Evolutionary conservation across 2,888 invertebrate genomes (phyloP), one percentile per base, ranked within the genome.

Genomic region (Corythucha ciliata): DNA sequence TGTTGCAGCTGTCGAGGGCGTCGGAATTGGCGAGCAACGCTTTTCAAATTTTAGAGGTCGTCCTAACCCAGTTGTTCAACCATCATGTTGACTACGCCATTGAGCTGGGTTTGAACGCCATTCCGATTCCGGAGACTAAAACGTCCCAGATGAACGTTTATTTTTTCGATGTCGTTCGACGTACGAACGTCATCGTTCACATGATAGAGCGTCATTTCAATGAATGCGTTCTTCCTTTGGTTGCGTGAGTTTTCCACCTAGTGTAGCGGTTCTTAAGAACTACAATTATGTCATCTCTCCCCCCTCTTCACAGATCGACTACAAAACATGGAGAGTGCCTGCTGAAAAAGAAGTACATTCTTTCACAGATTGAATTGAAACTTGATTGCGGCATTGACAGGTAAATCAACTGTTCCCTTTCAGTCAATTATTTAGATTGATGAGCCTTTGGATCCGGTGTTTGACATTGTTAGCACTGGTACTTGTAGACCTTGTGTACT

Each of bases 1-100:
- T 57, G n/a, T 65, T 68, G 48, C 65, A 81, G 80, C 69, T 96
- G 2, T 94, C 93, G 3, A 80, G 79, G 52, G 72, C 79, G 2
- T 77, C 79, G 45, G 92, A 94, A 59, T 67, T 85, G 26, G 75
- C 91, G 0, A 70, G 69, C 4, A 91, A 92, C 62, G 82, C 89
- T 0, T 72, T 81, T 0, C 81, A 83, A 57, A 76, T 97, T 14
- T 76, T 92, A 53, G 93, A 94, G 57, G 80, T 87, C 37, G 67
- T 94, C 46, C 71, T 92, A 22, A 85, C 89, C 58, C 83, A 85
- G 64, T 69, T 98, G 16, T 77, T 92, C 62, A 78, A 79, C 2
- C 94, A 98, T 61, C 96, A 96, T 66, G 86, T 97, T 0, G 93
- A 94, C 67, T 98, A 98, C 68, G 97, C 96, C 0, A 71, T 98